Evolutionary conservation across 2,888 invertebrate species (phyloP).

Genomic region (Napeogenes inachia): DNA sequence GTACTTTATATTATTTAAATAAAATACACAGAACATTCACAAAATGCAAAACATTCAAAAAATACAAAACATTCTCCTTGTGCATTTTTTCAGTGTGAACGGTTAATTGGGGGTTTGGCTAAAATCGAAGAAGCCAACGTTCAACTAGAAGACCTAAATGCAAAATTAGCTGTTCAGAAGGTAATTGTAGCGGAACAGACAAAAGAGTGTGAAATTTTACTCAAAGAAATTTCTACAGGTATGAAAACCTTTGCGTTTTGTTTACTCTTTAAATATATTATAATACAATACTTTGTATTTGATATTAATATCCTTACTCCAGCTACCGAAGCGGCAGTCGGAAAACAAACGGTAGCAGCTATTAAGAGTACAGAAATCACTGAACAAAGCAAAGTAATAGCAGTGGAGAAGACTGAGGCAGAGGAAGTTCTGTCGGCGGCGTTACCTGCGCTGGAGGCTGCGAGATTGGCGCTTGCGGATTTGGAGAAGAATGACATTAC

Average conservation of each 20-base stretch:
- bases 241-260: neutral
- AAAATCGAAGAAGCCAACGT: constrained; percentile 92
- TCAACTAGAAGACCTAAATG: constrained; percentile 87
- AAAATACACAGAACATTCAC: too few species aligned
- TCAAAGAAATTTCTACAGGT: constrained; percentile 85
- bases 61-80: neutral
- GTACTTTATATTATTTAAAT: constrained; percentile 32
- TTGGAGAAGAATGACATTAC: constrained; percentile 94
- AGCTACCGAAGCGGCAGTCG: constrained; percentile 83
- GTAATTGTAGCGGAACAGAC: constrained; percentile 89
- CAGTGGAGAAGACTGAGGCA: constrained; percentile 89
- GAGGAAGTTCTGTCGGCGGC: constrained; percentile 88
- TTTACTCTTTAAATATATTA: neutral
- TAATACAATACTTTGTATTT: too few species aligned
- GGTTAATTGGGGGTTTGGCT: constrained; percentile 82
- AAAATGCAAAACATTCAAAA: too few species aligned
- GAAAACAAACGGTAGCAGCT: constrained; percentile 88
- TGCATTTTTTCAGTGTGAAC: constrained; percentile 75
- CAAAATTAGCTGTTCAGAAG: constrained; percentile 88
- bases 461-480: constrained; percentile 86
- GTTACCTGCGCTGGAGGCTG: constrained; percentile 89
- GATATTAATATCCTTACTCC: constrained; percentile 7
- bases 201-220: constrained; percentile 85
- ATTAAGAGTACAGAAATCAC: constrained; percentile 89
- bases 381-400: constrained; percentile 86